phyloP scores from a whole-genome alignment of 1,140 invertebrate genomes.

The Neodiprion fabricii region DNA sequence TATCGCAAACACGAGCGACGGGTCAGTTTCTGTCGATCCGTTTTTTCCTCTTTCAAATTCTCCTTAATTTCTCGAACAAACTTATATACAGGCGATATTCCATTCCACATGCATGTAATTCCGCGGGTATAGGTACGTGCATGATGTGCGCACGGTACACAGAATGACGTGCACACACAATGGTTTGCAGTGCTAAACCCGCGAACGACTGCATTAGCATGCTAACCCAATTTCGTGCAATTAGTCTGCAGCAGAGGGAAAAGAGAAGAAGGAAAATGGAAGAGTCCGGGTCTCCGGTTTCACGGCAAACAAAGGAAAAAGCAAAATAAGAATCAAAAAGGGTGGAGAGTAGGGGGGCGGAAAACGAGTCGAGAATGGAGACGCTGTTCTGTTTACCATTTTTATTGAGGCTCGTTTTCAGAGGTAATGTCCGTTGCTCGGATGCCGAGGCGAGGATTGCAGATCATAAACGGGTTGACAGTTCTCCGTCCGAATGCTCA shows the following conservation, averaged over 20 bases:
- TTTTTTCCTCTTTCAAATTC: no score
- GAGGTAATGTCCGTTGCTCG: no score
- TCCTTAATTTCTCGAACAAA: no score
- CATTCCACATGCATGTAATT: neutral
- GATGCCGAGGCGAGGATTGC: no score
- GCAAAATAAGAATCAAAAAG: neutral
- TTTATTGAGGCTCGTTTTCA: no score
- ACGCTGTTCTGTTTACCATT: no score
- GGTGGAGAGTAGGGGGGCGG: neutral
- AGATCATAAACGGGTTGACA: no score
- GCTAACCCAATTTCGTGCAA: slow-evolving; percentile 7
- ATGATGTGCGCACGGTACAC: neutral
- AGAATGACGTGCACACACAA: neutral
- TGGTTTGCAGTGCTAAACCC: neutral
- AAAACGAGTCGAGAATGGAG: neutral
- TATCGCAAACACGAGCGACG: no score
- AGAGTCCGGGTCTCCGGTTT: neutral
- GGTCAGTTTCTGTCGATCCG: no score
- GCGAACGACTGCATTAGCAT: neutral
- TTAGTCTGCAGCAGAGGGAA: neutral
- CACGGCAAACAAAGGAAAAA: neutral
- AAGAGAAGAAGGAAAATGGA: neutral
- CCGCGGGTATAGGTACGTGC: neutral
- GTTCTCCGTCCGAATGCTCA: no score
- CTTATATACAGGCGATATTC: no score